Percentiles rank a stretch among this genome's conserved stretches.
phyloP scores from a whole-genome alignment of 2,113 vertebrate genomes.

The Hippoglossus stenolepis region DNA sequence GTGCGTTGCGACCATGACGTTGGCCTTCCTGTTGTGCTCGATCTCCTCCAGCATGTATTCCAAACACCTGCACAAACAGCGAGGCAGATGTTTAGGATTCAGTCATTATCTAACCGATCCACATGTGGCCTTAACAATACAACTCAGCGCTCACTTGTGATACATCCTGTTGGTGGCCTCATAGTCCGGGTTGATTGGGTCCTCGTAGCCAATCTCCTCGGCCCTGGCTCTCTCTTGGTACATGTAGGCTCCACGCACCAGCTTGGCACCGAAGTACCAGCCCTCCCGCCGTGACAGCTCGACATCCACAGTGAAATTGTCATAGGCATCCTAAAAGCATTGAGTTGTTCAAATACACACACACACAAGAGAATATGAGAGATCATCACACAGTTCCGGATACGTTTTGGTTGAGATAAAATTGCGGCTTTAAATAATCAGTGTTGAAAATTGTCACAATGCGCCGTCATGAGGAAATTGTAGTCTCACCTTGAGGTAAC shows the following conservation, averaged over 20 bases:
- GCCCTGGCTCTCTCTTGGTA: conserved; percentile 91
- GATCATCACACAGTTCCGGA: background rate
- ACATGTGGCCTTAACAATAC: background rate
- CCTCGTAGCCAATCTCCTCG: conserved; percentile 87
- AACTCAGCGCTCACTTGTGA: conserved; percentile 71
- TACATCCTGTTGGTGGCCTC: conserved; percentile 93
- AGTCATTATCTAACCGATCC: background rate
- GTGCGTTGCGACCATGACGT: conserved; percentile 94
- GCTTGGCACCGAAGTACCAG: conserved; percentile 93
- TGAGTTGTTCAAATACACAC: no score
- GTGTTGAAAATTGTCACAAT: background rate
- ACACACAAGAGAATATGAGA: background rate
- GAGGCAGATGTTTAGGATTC: conserved; percentile 9
- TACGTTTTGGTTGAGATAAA: background rate
- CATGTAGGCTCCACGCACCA: conserved; percentile 96
- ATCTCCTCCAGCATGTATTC: conserved; percentile 92
- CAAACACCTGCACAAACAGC: conserved; percentile 86
- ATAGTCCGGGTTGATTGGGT: conserved; percentile 92
- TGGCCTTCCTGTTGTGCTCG: conserved; percentile 80
- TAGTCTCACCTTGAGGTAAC: conserved; percentile 90
- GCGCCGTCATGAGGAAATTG: background rate
- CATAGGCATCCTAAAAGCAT: conserved; percentile 87
- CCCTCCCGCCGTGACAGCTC: conserved; percentile 89
- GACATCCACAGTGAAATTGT: conserved; percentile 88
- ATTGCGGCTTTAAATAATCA: background rate